These are phyloP conservation scores for Cebidichthys violaceus DNA, from an alignment of 2,113 vertebrate species.

Conservation along the genomic window DNA sequence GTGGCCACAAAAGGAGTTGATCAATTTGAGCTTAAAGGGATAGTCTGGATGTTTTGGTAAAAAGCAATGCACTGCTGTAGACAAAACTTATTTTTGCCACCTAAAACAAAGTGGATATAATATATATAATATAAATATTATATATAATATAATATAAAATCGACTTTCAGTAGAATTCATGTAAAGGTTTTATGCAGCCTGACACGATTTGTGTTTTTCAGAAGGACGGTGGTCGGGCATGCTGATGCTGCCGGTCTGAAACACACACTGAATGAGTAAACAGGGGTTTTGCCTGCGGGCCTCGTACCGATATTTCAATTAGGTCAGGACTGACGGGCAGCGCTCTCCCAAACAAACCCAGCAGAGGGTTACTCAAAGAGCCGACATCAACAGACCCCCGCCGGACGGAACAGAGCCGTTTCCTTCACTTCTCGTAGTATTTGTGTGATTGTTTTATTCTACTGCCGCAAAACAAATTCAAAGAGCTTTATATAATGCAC, in stretches of 20 bases:
- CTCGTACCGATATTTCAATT: background rate
- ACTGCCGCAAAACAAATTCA: background rate
- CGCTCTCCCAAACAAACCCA: background rate
- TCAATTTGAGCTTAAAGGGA: background rate
- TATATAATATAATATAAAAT: too few species aligned
- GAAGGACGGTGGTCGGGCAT: background rate
- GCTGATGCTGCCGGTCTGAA: conserved; percentile 14
- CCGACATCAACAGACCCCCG: background rate
- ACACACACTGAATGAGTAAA: conserved; percentile 11
- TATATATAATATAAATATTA: too few species aligned
- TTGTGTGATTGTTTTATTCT: background rate
- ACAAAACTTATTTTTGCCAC: background rate
- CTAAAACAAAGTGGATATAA: background rate
- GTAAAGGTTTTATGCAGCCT: background rate
- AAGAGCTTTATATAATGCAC: background rate
- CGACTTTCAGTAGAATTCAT: background rate
- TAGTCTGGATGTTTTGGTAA: background rate
- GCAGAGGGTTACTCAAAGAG: background rate
- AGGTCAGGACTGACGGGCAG: conserved; percentile 20
- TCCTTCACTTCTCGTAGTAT: background rate
- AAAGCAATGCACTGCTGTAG: background rate
- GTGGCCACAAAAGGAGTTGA: background rate
- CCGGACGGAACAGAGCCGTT: background rate
- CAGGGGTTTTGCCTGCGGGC: conserved; percentile 12
- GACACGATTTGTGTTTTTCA: conserved; percentile 1